Evolutionary conservation across 2,113 vertebrate genomes (phyloP).

Genomic region (Syrrhaptes paradoxus): DNA sequence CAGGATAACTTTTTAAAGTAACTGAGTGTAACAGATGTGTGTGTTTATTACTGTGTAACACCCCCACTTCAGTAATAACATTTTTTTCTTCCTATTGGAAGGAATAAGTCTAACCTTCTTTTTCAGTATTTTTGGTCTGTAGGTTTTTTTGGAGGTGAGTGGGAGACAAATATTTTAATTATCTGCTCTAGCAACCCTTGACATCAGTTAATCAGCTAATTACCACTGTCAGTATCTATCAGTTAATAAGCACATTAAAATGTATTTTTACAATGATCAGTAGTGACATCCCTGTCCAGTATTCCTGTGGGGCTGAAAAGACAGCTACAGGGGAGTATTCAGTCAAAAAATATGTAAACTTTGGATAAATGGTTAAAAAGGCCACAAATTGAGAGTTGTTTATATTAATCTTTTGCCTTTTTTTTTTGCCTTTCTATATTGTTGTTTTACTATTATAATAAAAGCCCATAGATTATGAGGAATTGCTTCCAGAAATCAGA

Average conservation of each 20-base stretch:
- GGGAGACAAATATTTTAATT: not conserved
- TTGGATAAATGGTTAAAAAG: not conserved
- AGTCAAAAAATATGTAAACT: not conserved
- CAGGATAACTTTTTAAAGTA: not conserved
- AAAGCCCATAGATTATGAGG: not conserved
- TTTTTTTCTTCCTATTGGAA: not conserved
- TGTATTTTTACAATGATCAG: not conserved
- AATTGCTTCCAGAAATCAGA: not conserved
- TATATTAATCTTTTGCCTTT: not conserved
- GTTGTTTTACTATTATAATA: too few species aligned
- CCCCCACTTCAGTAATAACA: not conserved
- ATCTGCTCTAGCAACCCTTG: not conserved
- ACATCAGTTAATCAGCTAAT: not conserved
- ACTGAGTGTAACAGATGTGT: not conserved
- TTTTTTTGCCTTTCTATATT: not conserved
- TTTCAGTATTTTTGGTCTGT: not conserved
- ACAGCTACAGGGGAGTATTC: not conserved
- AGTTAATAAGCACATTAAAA: not conserved
- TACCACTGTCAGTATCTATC: not conserved
- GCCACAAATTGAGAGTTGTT: not conserved
- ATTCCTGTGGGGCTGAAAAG: not conserved
- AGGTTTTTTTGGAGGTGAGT: not conserved
- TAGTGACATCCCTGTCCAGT: not conserved
- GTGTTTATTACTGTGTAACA: not conserved
- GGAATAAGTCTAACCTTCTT: not conserved